These are phyloP conservation scores for Drosophila trichaetosa DNA, from an alignment of 2,888 invertebrate species.

Conservation along the genomic window DNA sequence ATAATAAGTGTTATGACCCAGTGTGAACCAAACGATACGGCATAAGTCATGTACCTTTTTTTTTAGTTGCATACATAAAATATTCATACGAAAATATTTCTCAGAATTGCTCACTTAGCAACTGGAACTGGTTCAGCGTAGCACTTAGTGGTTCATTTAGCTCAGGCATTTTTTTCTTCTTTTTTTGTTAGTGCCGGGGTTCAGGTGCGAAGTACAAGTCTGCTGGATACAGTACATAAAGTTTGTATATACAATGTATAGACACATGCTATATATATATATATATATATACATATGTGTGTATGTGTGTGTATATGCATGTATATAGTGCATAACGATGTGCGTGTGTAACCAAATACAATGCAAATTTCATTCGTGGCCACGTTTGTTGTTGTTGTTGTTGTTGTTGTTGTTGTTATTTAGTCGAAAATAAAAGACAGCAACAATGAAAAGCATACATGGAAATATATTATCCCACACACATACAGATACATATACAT, in stretches of 20 bases:
- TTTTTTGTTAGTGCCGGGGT: background rate
- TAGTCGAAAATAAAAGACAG: conserved; percentile 55
- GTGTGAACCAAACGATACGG: background rate
- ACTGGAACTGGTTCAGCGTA: conserved; percentile 17
- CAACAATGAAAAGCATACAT: conserved; percentile 33
- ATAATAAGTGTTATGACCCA: background rate
- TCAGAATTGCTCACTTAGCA: conserved; percentile 6
- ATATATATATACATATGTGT: too few species aligned
- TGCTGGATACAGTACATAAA: background rate
- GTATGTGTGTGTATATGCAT: background rate
- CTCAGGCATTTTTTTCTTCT: background rate
- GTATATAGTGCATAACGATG: conserved; percentile 30
- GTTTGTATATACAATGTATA: conserved; percentile 14
- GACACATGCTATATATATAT: background rate
- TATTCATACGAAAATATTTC: conserved; percentile 1
- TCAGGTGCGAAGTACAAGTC: conserved; percentile 36
- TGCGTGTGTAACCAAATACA: conserved; percentile 81
- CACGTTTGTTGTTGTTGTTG: conserved; percentile 25
- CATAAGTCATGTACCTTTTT: background rate
- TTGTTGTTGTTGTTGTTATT: conserved; percentile 51
- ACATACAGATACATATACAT: conserved; percentile 23
- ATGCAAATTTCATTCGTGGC: conserved; percentile 67
- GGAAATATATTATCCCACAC: conserved; percentile 65
- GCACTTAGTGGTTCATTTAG: conserved; percentile 11
- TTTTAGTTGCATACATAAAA: background rate